Evolutionary conservation across 2,888 invertebrate genomes (phyloP).

Genomic region (Bugula neritina): DNA sequence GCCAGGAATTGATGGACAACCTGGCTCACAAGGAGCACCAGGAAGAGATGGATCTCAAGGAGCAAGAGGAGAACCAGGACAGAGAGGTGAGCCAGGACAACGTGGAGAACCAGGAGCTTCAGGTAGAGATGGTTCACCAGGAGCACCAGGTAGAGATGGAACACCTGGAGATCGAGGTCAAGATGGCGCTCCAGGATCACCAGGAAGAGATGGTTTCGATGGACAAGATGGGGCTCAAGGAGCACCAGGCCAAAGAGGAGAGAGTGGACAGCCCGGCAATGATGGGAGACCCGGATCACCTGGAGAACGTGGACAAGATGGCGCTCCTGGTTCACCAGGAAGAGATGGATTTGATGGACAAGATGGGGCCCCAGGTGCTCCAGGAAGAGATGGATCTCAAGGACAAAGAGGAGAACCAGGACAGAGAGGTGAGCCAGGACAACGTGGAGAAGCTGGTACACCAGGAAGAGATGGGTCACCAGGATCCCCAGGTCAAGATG

Average conservation of each 20-base stretch:
- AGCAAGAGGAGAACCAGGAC: neutral
- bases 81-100: neutral
- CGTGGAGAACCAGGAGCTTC: neutral
- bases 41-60: neutral
- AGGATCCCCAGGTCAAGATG: neutral
- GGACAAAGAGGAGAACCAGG: conserved; percentile 2
- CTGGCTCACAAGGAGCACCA: conserved; percentile 1
- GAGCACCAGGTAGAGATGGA: neutral
- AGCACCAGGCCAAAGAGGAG: neutral
- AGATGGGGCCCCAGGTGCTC: conserved; percentile 20
- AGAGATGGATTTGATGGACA: neutral
- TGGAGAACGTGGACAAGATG: conserved; percentile 10
- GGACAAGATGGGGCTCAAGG: conserved; percentile 16
- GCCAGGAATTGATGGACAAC: neutral
- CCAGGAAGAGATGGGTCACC: conserved; percentile 19
- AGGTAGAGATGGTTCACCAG: conserved; percentile 23
- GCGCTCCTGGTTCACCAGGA: conserved; percentile 21
- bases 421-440: neutral
- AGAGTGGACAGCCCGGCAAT: conserved; percentile 2
- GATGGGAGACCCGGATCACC: conserved; percentile 15
- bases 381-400: conserved; percentile 4
- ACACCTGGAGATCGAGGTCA: conserved; percentile 5
- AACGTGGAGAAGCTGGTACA: neutral
- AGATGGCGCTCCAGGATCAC: neutral
- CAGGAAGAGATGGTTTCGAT: conserved; percentile 8